Conservation (phyloP, 2,888 invertebrate genomes). For the Ophion slaviceki region DNA sequence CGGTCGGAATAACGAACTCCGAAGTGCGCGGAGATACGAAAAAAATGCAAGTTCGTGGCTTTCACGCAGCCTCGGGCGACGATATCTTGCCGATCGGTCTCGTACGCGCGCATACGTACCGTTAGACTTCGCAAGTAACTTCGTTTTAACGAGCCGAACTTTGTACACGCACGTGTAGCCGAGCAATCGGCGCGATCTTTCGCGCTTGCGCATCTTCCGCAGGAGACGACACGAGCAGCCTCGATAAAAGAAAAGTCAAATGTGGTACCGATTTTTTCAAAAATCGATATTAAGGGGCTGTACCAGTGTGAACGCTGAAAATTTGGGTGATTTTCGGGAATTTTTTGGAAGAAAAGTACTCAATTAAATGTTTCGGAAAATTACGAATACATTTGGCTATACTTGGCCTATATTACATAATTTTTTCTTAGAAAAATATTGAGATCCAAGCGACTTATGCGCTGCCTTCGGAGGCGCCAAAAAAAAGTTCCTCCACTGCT, state of each 20-base stretch:
- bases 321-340: no score
- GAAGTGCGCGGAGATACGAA: constrained; percentile 9
- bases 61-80: constrained; percentile 8
- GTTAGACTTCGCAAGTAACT: constrained; percentile 4
- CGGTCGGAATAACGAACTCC: background rate
- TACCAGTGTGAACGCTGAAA: no score
- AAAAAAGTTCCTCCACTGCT: no score
- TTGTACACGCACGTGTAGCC: background rate
- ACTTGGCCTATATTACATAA: no score
- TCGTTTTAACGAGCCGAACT: background rate
- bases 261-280: background rate
- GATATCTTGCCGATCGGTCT: constrained; percentile 18
- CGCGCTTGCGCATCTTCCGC: background rate
- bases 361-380: no score
- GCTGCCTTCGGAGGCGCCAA: no score
- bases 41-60: constrained; percentile 5
- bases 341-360: no score
- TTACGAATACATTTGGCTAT: no score
- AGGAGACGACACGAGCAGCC: background rate
- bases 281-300: background rate
- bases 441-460: no score
- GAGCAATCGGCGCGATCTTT: constrained; percentile 17
- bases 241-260: background rate
- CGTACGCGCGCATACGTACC: background rate
- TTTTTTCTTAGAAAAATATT: no score